Percentiles rank a stretch among this genome's conserved stretches.
phyloP scores from a whole-genome alignment of 2,113 vertebrate species.

The Columbina picui region DNA sequence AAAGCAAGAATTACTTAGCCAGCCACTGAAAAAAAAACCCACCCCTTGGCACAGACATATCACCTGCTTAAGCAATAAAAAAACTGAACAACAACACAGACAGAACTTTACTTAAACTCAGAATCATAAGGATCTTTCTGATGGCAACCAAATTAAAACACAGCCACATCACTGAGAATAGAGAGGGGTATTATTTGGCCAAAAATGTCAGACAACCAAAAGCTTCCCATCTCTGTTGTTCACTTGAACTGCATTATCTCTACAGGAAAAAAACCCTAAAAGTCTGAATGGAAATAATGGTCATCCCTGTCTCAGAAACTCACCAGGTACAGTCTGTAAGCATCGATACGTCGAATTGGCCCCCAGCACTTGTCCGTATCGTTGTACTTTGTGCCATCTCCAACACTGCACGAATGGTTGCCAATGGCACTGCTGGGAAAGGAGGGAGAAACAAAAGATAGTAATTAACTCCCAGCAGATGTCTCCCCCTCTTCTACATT shows the following conservation, averaged over 20 bases:
- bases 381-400: conserved; percentile 83
- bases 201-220: neutral
- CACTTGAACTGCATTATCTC: neutral
- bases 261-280: neutral
- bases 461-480: conserved; percentile 43
- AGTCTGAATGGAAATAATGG: neutral
- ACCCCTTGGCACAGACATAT: neutral
- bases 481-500: neutral
- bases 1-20: neutral
- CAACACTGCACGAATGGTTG: conserved; percentile 88
- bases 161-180: fast-evolving
- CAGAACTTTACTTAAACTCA: neutral
- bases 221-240: neutral
- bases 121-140: neutral
- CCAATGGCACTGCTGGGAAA: conserved; percentile 68
- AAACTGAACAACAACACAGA: neutral
- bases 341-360: conserved; percentile 85
- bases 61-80: neutral
- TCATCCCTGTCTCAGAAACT: conserved; percentile 56
- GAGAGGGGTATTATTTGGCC: neutral
- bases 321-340: conserved; percentile 96
- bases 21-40: neutral
- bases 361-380: conserved; percentile 96
- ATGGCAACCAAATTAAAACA: neutral
- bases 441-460: conserved; percentile 40